These are phyloP conservation scores for Gerris buenoi DNA, from an alignment of 1,140 invertebrate species.

Conservation along the genomic window DNA sequence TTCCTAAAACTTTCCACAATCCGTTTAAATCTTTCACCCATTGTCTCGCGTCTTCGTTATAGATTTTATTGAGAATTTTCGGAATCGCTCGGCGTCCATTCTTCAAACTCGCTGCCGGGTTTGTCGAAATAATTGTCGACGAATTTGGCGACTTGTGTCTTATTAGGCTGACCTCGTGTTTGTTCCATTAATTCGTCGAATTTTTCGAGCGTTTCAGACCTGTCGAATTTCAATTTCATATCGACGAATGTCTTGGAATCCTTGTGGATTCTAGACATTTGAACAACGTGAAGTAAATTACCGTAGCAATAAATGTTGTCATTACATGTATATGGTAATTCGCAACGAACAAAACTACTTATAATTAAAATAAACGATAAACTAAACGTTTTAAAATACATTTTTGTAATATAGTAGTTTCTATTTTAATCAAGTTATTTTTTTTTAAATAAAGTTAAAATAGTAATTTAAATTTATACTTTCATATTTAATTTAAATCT, in stretches of 20 bases:
- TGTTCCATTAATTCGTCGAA: conserved; percentile 48
- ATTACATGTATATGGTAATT: no score
- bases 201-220: conserved; percentile 34
- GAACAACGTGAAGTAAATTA: conserved; percentile 54
- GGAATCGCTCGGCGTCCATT: conserved; percentile 57
- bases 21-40: conserved; percentile 52
- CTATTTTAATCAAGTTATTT: no score
- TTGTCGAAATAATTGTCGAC: conserved; percentile 54
- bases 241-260: conserved; percentile 88
- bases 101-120: conserved; percentile 58
- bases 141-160: conserved; percentile 39
- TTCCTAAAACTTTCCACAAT: conserved; percentile 69
- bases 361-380: no score
- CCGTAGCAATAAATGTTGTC: conserved; percentile 57
- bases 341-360: no score
- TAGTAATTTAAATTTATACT: no score
- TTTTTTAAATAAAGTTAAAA: no score
- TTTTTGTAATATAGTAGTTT: no score
- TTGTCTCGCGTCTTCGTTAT: conserved; percentile 46
- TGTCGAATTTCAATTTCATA: conserved; percentile 46
- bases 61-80: conserved; percentile 43
- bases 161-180: conserved; percentile 36
- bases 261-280: conserved; percentile 51
- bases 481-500: no score
- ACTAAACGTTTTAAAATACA: no score